A percentile compares a stretch with the other conserved stretches of the same genome.
These are phyloP conservation scores for Psilopogon haemacephalus DNA, from an alignment of 2,113 vertebrate species.

Conservation along the genomic window DNA sequence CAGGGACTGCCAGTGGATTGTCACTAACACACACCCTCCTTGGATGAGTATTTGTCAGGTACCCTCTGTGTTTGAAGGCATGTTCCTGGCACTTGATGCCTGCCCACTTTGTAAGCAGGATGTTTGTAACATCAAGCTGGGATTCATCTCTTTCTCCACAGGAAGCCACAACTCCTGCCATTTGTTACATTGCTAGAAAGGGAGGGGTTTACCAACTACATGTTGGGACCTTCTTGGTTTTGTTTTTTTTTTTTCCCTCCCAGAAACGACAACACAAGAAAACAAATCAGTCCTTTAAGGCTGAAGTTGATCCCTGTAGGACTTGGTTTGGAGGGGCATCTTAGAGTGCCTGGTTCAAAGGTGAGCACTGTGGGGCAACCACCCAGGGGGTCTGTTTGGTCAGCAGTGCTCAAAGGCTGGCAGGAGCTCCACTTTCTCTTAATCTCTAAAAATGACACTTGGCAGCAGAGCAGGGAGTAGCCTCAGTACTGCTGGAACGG, in stretches of 20 bases:
- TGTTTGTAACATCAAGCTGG: neutral
- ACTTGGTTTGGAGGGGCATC: neutral
- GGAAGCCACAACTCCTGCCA: neutral
- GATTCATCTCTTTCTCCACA: neutral
- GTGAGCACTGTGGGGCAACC: neutral
- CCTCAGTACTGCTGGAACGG: neutral
- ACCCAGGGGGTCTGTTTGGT: too few species aligned
- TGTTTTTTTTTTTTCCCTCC: neutral
- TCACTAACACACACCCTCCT: too few species aligned
- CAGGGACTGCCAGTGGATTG: neutral
- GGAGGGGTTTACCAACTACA: neutral
- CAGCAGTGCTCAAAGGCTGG: rapidly evolving
- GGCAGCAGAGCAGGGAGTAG: neutral
- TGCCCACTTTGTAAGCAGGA: neutral
- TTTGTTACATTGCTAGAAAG: neutral
- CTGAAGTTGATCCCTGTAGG: neutral
- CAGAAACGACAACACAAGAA: neutral
- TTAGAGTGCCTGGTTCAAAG: neutral
- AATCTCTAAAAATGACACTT: neutral
- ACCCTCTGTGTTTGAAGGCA: neutral
- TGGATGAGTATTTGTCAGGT: neutral
- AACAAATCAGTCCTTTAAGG: neutral
- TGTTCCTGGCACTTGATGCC: rapidly evolving
- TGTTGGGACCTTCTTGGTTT: neutral
- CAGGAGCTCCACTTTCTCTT: neutral